Percentiles rank a stretch among this genome's conserved stretches.
These are phyloP conservation scores for Drosophila mojavensis DNA, from an alignment of 1,140 invertebrate genomes.

Conservation along the genomic window DNA sequence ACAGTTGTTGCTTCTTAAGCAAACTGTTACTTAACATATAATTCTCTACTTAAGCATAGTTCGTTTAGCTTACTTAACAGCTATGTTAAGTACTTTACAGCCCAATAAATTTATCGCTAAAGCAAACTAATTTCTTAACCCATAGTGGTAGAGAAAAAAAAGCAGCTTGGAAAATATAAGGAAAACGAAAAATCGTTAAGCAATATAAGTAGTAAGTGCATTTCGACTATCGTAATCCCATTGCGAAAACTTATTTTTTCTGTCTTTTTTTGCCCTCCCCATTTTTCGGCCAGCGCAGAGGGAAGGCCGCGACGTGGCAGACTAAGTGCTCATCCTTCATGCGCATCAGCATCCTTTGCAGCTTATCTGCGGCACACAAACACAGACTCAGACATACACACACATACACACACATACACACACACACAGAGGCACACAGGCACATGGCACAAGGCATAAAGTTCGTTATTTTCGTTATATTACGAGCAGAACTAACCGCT, in stretches of 20 bases:
- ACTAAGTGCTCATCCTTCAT: constrained; percentile 36
- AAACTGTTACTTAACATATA: too few relatives aligned
- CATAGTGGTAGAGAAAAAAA: too few relatives aligned
- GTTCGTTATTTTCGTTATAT: constrained; percentile 56
- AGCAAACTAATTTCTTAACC: too few relatives aligned
- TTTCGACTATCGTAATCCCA: constrained; percentile 49
- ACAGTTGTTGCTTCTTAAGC: too few relatives aligned
- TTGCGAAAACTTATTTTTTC: constrained; percentile 33
- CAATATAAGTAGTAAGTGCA: constrained; percentile 48
- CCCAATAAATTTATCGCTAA: too few relatives aligned
- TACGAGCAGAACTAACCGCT: constrained; percentile 22
- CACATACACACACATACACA: constrained; percentile 15
- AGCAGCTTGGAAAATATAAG: background rate
- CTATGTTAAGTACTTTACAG: too few relatives aligned
- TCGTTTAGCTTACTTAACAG: too few relatives aligned
- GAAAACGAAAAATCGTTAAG: constrained; percentile 11
- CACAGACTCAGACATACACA: constrained; percentile 2
- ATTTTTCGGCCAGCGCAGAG: background rate
- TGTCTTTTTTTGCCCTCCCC: background rate
- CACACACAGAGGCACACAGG: constrained; percentile 11
- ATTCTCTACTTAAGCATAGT: too few relatives aligned
- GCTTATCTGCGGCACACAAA: constrained; percentile 34
- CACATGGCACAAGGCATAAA: constrained; percentile 25
- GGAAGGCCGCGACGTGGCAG: background rate
- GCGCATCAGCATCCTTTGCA: constrained; percentile 44